A percentile compares a stretch with the other conserved stretches of the same genome.
Conservation (phyloP, 2,113 vertebrate species). For the Cebidichthys violaceus region DNA sequence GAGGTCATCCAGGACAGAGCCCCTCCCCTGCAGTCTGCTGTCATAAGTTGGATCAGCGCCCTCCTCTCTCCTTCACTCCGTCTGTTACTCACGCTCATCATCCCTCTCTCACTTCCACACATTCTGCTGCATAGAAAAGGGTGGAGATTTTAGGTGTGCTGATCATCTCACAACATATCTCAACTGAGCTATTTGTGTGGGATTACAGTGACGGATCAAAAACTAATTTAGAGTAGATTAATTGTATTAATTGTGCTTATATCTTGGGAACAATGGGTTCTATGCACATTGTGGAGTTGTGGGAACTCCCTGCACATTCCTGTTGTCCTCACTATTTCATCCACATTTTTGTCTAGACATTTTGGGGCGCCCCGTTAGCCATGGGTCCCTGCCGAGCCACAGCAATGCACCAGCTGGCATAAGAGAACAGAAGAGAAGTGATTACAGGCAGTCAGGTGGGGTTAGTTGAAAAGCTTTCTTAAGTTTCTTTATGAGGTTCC, state of each 20-base stretch:
- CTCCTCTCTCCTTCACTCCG: conserved; percentile 25
- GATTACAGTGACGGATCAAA: background rate
- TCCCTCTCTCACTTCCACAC: conserved; percentile 28
- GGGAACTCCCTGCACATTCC: background rate
- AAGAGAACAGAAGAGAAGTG: background rate
- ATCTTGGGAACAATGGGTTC: background rate
- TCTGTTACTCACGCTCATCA: background rate
- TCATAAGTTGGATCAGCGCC: conserved; percentile 58
- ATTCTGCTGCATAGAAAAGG: conserved; percentile 45
- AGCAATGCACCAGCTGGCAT: background rate
- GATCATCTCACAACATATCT: conserved; percentile 1
- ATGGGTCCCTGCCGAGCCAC: too few species aligned
- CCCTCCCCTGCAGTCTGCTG: conserved; percentile 70
- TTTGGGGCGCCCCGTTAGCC: background rate
- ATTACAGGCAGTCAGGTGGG: background rate
- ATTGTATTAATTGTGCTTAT: background rate
- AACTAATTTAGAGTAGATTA: background rate
- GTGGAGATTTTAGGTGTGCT: conserved; percentile 39
- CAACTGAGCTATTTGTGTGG: background rate
- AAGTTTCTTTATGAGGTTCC: conserved; percentile 51
- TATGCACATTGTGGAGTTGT: background rate
- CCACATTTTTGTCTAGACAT: background rate
- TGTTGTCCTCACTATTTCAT: background rate
- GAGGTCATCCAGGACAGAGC: conserved; percentile 68
- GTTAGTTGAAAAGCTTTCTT: conserved; percentile 44